A percentile compares a stretch with the other conserved stretches of the same genome.
Evolutionary conservation across 2,113 vertebrate genomes (phyloP).

Genomic region (Vanacampus margaritifer): DNA sequence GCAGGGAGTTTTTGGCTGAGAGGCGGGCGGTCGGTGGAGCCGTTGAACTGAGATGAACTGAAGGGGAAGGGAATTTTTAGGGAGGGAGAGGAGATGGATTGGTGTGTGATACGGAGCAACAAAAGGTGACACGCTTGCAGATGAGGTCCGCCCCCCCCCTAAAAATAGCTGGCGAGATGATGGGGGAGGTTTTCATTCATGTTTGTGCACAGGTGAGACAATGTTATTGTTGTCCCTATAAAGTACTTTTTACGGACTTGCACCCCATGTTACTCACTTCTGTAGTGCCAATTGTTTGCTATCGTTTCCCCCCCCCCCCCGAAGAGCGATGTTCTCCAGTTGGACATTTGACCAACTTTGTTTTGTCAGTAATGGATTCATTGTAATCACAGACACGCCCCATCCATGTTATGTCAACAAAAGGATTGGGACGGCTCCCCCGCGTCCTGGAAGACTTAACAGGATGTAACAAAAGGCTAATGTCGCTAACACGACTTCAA

Average conservation of each 20-base stretch:
- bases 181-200: constrained; percentile 3
- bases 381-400: too few relatives aligned
- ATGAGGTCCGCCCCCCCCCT: neutral
- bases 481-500: too few relatives aligned
- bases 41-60: constrained; percentile 13
- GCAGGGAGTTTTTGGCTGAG: constrained; percentile 8
- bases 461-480: too few relatives aligned
- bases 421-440: too few relatives aligned
- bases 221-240: neutral
- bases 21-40: neutral
- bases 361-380: too few relatives aligned
- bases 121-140: constrained; percentile 22
- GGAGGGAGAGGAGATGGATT: constrained; percentile 36
- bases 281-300: too few relatives aligned
- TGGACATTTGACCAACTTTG: too few relatives aligned
- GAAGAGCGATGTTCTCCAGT: too few relatives aligned
- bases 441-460: too few relatives aligned
- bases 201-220: neutral
- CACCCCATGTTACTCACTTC: too few relatives aligned
- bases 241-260: neutral
- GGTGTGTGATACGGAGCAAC: constrained; percentile 27
- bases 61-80: constrained; percentile 11
- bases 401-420: too few relatives aligned
- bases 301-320: too few relatives aligned
- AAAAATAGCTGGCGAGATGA: neutral